Evolutionary conservation across 2,888 invertebrate genomes (phyloP).

Genomic region (Deilephila porcellus): DNA sequence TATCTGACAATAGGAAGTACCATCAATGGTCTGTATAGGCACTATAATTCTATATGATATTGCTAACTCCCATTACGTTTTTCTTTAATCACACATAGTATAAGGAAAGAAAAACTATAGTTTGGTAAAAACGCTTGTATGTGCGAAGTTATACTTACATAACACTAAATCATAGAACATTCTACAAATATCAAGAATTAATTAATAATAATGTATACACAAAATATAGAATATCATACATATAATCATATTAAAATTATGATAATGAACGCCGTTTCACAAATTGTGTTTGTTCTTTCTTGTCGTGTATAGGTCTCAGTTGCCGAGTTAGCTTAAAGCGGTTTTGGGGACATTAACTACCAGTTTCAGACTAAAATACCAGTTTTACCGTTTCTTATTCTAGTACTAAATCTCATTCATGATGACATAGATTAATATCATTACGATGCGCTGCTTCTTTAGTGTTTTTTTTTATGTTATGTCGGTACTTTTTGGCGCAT

Average conservation of each 20-base stretch:
- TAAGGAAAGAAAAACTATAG: neutral
- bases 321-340: neutral
- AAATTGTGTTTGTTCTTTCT: neutral
- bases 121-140: neutral
- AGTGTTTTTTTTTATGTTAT: neutral
- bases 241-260: neutral
- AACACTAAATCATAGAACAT: neutral
- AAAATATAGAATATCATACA: neutral
- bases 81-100: neutral
- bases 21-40: neutral
- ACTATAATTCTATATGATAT: neutral
- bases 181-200: too few species aligned
- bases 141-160: neutral
- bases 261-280: too few species aligned
- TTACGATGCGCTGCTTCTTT: neutral
- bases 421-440: neutral
- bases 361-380: neutral
- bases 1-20: neutral
- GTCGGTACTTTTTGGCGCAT: neutral
- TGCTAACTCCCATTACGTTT: neutral
- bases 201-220: neutral
- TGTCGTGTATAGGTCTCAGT: neutral
- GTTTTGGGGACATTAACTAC: neutral
- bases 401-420: neutral
- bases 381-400: neutral